Conservation (phyloP, 2,113 vertebrate species). For the Fukomys damarensis region DNA sequence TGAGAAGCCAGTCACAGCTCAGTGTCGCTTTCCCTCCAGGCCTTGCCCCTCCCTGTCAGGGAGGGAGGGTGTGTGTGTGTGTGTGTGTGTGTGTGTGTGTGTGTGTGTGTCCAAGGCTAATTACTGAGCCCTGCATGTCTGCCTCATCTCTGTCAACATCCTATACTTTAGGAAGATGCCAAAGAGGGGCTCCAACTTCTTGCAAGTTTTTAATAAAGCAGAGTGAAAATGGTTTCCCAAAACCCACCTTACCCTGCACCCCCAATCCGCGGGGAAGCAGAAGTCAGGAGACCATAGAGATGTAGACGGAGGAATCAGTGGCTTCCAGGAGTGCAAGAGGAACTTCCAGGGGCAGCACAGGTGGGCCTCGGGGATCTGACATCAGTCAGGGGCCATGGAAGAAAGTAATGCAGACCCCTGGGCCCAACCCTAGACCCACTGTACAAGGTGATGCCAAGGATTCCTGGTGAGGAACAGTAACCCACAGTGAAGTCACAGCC, state of each 20-base stretch:
- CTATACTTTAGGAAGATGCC: not conserved
- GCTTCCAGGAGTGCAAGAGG: not conserved
- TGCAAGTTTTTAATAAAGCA: not conserved
- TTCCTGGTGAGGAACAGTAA: not conserved
- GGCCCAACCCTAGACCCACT: not conserved
- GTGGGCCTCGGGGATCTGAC: not conserved
- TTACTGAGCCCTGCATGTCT: not conserved
- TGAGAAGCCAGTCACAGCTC: constrained; percentile 68
- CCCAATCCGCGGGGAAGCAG: not conserved
- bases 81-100: not conserved
- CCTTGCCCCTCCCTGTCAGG: not conserved
- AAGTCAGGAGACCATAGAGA: not conserved
- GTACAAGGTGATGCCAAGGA: not conserved
- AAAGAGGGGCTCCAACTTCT: not conserved
- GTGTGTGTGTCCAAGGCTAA: not conserved
- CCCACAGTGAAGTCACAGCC: not conserved
- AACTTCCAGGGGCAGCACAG: not conserved
- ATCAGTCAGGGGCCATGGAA: not conserved
- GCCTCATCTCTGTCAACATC: not conserved
- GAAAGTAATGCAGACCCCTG: not conserved
- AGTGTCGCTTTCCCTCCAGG: constrained; percentile 47
- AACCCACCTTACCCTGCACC: not conserved
- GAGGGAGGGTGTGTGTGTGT: not conserved
- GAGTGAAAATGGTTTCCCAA: not conserved
- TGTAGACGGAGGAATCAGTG: not conserved